phyloP scores from a whole-genome alignment of 2,113 vertebrate species.

The Meleagris gallopavo region DNA sequence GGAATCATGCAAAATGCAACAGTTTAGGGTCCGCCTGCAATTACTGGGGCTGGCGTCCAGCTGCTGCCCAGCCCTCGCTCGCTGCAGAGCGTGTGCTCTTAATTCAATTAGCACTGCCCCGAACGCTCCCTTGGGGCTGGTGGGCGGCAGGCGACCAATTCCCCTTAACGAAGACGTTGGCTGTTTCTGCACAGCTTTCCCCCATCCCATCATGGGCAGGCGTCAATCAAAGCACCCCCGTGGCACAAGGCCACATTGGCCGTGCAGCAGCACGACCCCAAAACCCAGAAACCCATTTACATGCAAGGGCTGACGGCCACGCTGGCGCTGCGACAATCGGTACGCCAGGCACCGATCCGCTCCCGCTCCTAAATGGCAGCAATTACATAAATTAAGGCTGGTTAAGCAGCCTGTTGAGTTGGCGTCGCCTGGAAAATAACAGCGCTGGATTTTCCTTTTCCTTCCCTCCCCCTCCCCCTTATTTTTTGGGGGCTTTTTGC shows the following conservation, averaged over 20 bases:
- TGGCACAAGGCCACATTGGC: neutral
- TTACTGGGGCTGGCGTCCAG: conserved; percentile 60
- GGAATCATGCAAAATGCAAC: conserved; percentile 79
- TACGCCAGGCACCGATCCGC: neutral
- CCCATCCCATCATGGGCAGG: neutral
- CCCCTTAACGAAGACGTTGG: conserved; percentile 87
- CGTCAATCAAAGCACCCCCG: neutral
- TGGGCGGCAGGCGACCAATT: conserved; percentile 70
- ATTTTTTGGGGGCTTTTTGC: too few relatives aligned
- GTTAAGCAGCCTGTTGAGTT: conserved; percentile 40
- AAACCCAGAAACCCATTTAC: neutral
- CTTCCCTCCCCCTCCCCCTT: neutral
- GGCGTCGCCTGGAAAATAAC: neutral
- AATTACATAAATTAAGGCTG: conserved; percentile 44
- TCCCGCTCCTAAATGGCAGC: neutral
- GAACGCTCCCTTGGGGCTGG: conserved; percentile 85
- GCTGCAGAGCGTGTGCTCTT: conserved; percentile 72
- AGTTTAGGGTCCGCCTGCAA: conserved; percentile 66
- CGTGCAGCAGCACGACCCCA: too few relatives aligned
- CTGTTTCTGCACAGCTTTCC: neutral
- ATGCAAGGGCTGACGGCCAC: neutral
- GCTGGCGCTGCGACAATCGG: neutral
- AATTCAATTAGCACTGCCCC: conserved; percentile 93
- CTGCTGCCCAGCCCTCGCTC: conserved; percentile 71
- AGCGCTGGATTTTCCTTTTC: neutral